Evolutionary conservation across 2,888 invertebrate genomes (phyloP).

Genomic region (Zaprionus obscuricornis): DNA sequence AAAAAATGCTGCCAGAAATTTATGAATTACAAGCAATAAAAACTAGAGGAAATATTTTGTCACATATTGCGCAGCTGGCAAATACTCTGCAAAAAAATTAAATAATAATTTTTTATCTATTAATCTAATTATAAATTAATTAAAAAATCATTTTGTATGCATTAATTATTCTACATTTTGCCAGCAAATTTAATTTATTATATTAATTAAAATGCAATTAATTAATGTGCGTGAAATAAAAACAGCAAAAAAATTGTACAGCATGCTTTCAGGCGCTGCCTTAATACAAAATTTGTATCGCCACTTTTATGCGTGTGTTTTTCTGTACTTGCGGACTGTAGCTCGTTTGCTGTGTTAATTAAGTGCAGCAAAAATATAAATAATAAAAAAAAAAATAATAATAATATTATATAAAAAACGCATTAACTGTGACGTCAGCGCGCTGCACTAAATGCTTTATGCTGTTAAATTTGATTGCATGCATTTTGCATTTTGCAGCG

Average conservation of each 20-base stretch:
- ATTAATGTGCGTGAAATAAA: not conserved
- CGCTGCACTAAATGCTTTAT: conserved; percentile 42
- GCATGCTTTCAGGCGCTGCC: conserved; percentile 32
- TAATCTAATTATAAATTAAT: too few species aligned
- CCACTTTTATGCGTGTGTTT: conserved; percentile 48
- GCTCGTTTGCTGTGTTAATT: conserved; percentile 38
- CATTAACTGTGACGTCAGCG: conserved; percentile 49
- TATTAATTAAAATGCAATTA: conserved; percentile 16
- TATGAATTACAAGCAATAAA: not conserved
- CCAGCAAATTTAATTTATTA: too few species aligned
- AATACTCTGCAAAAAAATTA: too few species aligned
- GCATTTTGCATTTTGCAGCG: conserved; percentile 47
- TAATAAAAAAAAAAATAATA: conserved; percentile 10
- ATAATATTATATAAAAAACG: conserved; percentile 32
- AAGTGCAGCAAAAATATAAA: conserved; percentile 16
- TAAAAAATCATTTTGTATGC: too few species aligned
- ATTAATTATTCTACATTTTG: too few species aligned
- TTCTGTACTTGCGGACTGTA: conserved; percentile 9
- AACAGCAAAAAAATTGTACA: conserved; percentile 4
- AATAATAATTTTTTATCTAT: too few species aligned
- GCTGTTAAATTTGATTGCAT: conserved; percentile 38
- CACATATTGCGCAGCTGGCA: too few species aligned
- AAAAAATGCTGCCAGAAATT: conserved; percentile 2
- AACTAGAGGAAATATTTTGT: conserved; percentile 5
- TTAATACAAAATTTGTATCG: conserved; percentile 7